These are phyloP conservation scores for Tridacna gigas DNA, from an alignment of 2,888 invertebrate species.

Conservation along the genomic window DNA sequence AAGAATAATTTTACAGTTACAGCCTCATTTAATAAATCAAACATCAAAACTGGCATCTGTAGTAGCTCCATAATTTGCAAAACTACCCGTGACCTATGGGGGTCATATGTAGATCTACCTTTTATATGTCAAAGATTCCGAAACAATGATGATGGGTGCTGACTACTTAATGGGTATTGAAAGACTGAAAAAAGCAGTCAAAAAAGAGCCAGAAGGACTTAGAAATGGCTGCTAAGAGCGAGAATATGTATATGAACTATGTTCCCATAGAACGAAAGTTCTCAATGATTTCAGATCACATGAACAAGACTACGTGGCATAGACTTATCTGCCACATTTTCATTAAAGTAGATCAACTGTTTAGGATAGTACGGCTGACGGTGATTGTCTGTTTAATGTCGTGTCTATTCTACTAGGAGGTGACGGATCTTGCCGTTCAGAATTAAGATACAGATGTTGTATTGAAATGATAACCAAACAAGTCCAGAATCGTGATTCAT, in stretches of 20 bases:
- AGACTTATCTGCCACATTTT: conserved; percentile 23
- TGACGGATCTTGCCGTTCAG: conserved; percentile 34
- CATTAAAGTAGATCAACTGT: conserved; percentile 16
- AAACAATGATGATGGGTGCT: neutral
- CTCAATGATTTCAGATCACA: conserved; percentile 26
- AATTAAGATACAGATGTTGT: conserved; percentile 39
- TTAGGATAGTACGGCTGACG: conserved; percentile 21
- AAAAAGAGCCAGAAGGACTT: neutral
- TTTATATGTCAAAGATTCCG: neutral
- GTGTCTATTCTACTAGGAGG: conserved; percentile 33
- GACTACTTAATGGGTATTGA: neutral
- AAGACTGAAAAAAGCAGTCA: neutral
- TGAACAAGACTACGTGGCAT: conserved; percentile 31
- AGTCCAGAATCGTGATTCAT: conserved; percentile 4
- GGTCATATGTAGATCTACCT: neutral
- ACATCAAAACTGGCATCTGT: too few relatives aligned
- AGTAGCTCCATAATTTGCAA: too few relatives aligned
- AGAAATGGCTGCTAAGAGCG: conserved; percentile 1
- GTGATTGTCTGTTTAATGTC: conserved; percentile 45
- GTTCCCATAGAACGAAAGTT: neutral
- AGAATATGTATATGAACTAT: conserved; percentile 4
- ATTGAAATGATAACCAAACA: conserved; percentile 35
- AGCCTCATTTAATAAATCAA: too few relatives aligned
- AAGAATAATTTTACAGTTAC: too few relatives aligned
- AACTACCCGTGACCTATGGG: neutral